Percentiles rank a stretch among this genome's conserved stretches.
These are phyloP conservation scores for Stramonita haemastoma DNA, from an alignment of 2,888 invertebrate genomes.

Conservation along the genomic window DNA sequence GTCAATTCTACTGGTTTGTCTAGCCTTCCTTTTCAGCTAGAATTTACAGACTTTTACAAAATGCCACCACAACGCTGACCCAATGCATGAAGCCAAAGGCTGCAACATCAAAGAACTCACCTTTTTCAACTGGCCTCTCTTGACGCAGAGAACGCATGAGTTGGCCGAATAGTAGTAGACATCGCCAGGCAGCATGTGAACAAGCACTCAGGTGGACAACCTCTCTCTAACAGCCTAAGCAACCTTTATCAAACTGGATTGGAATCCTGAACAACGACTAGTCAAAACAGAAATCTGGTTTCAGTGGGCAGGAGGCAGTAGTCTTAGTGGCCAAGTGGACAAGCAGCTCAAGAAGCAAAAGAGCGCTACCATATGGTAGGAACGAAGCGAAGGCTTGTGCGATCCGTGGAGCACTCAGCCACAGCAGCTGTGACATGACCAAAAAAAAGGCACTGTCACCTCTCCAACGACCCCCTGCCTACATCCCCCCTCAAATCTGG, in stretches of 20 bases:
- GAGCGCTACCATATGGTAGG: conserved; percentile 43
- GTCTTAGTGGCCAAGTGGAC: conserved; percentile 29
- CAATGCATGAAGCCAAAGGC: not conserved
- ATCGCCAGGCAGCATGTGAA: conserved; percentile 72
- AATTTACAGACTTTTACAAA: no score
- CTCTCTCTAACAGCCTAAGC: conserved; percentile 10
- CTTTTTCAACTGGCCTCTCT: conserved; percentile 54
- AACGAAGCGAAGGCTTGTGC: conserved; percentile 19
- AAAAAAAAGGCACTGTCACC: conserved; percentile 15
- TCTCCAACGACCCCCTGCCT: conserved; percentile 25
- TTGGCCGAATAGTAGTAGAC: conserved; percentile 74
- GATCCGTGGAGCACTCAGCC: conserved; percentile 29
- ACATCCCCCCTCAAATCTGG: not conserved
- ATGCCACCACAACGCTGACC: no score
- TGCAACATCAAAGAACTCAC: conserved; percentile 36
- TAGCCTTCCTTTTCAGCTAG: no score
- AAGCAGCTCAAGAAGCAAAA: conserved; percentile 12
- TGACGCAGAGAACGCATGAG: conserved; percentile 74
- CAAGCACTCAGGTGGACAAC: conserved; percentile 28
- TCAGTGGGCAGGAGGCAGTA: conserved; percentile 10
- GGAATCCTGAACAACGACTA: conserved; percentile 17
- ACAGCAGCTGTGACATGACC: conserved; percentile 40
- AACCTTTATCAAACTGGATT: not conserved
- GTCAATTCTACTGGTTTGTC: not conserved
- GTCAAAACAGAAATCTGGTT: not conserved